These are phyloP conservation scores for Lymantria dispar DNA, from an alignment of 2,888 invertebrate species.

Conservation along the genomic window DNA sequence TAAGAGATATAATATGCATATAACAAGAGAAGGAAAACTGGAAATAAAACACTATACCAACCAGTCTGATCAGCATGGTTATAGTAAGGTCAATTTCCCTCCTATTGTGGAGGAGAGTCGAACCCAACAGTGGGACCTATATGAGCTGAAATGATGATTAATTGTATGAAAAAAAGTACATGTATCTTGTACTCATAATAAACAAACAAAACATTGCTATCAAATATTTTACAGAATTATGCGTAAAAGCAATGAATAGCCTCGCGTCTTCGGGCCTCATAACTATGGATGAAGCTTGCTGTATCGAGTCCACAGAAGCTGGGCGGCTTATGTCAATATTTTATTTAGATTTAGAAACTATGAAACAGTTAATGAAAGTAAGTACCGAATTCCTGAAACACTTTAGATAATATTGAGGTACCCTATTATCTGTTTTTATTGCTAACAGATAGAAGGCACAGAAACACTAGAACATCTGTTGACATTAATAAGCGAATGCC, in stretches of 20 bases:
- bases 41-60: too few relatives aligned
- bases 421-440: not conserved
- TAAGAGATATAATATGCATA: too few relatives aligned
- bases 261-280: conserved; percentile 85
- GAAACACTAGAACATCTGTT: conserved; percentile 82
- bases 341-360: conserved; percentile 87
- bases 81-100: too few relatives aligned
- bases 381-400: not conserved
- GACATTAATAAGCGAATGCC: conserved; percentile 81
- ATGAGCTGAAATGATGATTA: too few relatives aligned
- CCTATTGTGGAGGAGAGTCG: too few relatives aligned
- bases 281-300: conserved; percentile 79
- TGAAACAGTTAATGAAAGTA: conserved; percentile 87
- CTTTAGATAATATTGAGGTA: too few relatives aligned
- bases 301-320: conserved; percentile 83
- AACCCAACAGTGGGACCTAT: too few relatives aligned
- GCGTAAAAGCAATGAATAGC: conserved; percentile 86
- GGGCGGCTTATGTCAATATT: conserved; percentile 89
- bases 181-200: too few relatives aligned
- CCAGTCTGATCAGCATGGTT: too few relatives aligned
- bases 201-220: too few relatives aligned
- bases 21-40: too few relatives aligned
- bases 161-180: too few relatives aligned
- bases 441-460: conserved; percentile 79
- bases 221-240: conserved; percentile 83